Evolutionary conservation across 2,797 vertebrate species (phyloP).

Genomic region (Helicolenus hilgendorfi): DNA sequence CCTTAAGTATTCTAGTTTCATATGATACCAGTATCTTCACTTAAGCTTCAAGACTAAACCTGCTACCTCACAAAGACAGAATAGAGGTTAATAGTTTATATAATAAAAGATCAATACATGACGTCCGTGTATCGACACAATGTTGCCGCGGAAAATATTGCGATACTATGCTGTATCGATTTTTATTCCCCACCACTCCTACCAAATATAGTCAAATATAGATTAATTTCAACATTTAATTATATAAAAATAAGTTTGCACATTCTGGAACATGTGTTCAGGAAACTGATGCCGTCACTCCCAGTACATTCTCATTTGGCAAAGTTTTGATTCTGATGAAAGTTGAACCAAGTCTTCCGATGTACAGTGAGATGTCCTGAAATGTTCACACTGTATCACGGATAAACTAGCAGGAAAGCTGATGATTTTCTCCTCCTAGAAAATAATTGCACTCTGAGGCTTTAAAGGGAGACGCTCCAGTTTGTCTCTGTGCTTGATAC

Average conservation of each 20-base stretch:
- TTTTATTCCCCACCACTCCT: no score
- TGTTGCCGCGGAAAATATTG: background rate
- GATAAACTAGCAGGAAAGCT: background rate
- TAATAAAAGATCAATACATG: no score
- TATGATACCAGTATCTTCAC: background rate
- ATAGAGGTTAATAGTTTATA: no score
- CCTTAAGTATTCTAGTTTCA: background rate
- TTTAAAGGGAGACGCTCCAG: background rate
- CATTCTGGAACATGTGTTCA: background rate
- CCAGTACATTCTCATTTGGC: background rate
- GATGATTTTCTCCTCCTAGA: background rate
- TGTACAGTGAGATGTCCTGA: background rate
- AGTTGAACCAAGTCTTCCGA: background rate
- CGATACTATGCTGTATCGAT: background rate
- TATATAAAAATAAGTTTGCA: background rate
- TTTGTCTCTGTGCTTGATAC: background rate
- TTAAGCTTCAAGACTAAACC: background rate
- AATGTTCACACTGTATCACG: background rate
- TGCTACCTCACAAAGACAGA: background rate
- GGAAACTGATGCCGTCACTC: background rate
- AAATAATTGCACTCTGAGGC: background rate
- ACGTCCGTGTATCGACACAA: background rate
- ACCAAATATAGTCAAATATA: background rate
- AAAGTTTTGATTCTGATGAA: background rate
- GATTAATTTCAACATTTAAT: background rate